Evolutionary conservation across 1,140 invertebrate species (phyloP), one percentile per base, ranked within the genome.

Genomic region (Micrasema minimum): DNA sequence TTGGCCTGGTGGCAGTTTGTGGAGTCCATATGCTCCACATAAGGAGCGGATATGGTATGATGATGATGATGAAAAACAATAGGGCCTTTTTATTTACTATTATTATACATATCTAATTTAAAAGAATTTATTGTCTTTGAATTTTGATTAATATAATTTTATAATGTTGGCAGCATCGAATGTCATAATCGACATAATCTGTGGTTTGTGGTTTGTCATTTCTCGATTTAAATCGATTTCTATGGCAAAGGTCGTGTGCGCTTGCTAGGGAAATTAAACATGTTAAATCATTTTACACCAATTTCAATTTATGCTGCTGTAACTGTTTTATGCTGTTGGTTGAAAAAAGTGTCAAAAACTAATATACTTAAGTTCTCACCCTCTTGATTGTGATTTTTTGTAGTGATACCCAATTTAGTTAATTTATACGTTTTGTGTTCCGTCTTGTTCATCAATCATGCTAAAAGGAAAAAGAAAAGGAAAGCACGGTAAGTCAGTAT

Each of bases 281-380:
- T 84, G 83, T 83, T 84, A 84, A 84, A 81, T 83, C 82, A 79
- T 80, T 84, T 82, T 83, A 81, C 80, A 82, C 81, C 81, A 81
- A 83, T 82, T 83, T 84, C 81, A 81, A 81, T 84, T 81, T 82
- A 82, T 31, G 26, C 7, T 31, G 26, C 26, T 31, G 26, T 31
- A 31, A 31, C 26, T 31, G 26, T 31, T 83, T 83, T 77, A 73
- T 83, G 82, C 81, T 76, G 77, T 80, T 83, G 79, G 77, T 76
- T 78, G 79, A 80, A 81, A 82, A 77, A 77, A 78, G 80, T 77
- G 78, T 80, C 80, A 83, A 80, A 82, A 82, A 83, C 81, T 82
- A 81, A 82, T 80, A 83, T 82, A 82, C 77, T 81, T 76, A 81
- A 83, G 79, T 82, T 80, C 81, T 83, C 81, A 79, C 83, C 82